Conservation (phyloP, 2,888 invertebrate genomes). For the Carabus problematicus region DNA sequence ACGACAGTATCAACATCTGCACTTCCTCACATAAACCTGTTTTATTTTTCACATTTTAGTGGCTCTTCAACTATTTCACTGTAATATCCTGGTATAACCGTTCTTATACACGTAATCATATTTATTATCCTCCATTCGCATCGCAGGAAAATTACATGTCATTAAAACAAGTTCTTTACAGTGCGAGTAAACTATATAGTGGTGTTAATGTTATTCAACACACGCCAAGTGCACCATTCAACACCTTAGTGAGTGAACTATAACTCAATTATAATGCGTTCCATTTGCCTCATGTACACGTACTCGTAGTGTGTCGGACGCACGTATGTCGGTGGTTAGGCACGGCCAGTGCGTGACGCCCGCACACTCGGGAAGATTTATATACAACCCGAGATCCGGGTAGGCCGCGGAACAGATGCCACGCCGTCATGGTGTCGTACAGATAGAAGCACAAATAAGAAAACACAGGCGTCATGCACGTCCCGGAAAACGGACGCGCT, state of each 20-base stretch:
- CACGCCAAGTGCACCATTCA: not conserved
- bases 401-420: constrained; percentile 13
- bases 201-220: too few species aligned
- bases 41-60: too few species aligned
- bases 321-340: constrained; percentile 35
- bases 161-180: too few species aligned
- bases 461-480: not conserved
- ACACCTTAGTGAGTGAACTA: constrained; percentile 1
- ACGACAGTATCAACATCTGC: too few species aligned
- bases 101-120: too few species aligned
- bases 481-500: too few species aligned
- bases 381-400: constrained; percentile 9
- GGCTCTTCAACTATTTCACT: too few species aligned
- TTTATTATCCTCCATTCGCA: too few species aligned
- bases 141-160: too few species aligned
- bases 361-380: constrained; percentile 30
- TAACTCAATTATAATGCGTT: constrained; percentile 13
- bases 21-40: too few species aligned
- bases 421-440: constrained; percentile 7
- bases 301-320: not conserved
- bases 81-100: too few species aligned
- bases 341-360: constrained; percentile 28
- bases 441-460: constrained; percentile 8
- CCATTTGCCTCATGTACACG: not conserved
- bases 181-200: too few species aligned